Evolutionary conservation across 2,113 vertebrate species (phyloP).

Genomic region (Paradisaea rubra): DNA sequence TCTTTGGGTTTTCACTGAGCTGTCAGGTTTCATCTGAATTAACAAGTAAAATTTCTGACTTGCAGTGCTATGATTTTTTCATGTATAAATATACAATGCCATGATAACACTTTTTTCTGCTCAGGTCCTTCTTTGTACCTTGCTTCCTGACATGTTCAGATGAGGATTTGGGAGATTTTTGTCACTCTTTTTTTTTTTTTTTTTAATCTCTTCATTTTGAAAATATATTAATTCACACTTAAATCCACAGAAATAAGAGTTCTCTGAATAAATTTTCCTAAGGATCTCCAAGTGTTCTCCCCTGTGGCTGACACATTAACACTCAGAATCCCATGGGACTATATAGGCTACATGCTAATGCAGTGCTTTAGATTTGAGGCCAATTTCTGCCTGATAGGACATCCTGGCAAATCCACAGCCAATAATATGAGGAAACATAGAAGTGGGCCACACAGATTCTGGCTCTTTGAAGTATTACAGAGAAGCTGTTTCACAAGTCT

Average conservation of each 20-base stretch:
- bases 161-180: background rate
- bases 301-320: background rate
- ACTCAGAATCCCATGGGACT: background rate
- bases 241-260: background rate
- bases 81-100: background rate
- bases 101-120: background rate
- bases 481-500: background rate
- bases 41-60: conserved; percentile 29
- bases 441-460: background rate
- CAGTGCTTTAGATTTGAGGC: background rate
- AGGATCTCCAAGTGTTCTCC: background rate
- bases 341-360: background rate
- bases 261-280: background rate
- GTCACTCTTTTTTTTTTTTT: too few species aligned
- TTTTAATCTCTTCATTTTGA: background rate
- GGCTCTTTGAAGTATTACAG: background rate
- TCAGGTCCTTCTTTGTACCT: background rate
- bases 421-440: background rate
- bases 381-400: background rate
- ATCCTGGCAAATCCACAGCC: background rate
- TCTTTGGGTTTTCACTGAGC: background rate
- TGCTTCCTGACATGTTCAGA: background rate
- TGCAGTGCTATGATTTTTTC: background rate
- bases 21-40: conserved; percentile 17
- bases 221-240: background rate